Base-by-base conservation (phyloP, 2,888 invertebrate species). In the Patella ulyssiponensis region DNA sequence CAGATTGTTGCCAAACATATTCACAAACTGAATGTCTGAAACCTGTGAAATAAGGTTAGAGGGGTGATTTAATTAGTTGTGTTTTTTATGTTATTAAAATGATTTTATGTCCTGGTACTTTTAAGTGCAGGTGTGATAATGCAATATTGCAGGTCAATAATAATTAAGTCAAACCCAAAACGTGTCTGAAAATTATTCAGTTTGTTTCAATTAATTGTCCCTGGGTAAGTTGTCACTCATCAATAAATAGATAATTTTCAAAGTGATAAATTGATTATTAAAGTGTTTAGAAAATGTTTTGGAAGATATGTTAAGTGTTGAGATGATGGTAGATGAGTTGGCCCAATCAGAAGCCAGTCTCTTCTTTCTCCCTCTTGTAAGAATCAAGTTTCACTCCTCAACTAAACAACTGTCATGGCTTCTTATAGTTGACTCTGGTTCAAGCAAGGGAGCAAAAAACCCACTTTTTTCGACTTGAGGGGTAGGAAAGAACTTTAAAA, bases 401-500 rank as follows among this genome's bases (percentile, higher is more conserved):
- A 64, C 64, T 23, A 64, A 64, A 64, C 64, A 64, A 64, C 64
- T 64, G 64, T 64, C 20, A 64, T 64, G 64, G 64, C 64, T 64
- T 64, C 64, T 64, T 64, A 64, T 64, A 64, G 64, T 64, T 64
- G 64, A 64, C 64, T 64, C 64, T 64, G 64, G 64, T 64, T 64
- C 64, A 64, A 64, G 64, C 23, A 64, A 64, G 64, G 64, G 64
- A 64, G 64, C 64, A 64, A 64, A 64, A 64, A 64, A n/a, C 64
- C 64, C n/a, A n/a, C n/a, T 20, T 64, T 64, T 64, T 64, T 64
- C 64, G 64, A 64, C 64, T 64, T 64, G n/a, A 64, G 64, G 64
- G 64, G 64, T 64, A 64, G 64, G 64, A 64, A 64, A 64, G 20
- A 64, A 64, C 64, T 64, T 64, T n/a, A 64, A 64, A 64, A n/a